phyloP scores from a whole-genome alignment of 2,888 invertebrate species.

The Ichneumoninae sp. region DNA sequence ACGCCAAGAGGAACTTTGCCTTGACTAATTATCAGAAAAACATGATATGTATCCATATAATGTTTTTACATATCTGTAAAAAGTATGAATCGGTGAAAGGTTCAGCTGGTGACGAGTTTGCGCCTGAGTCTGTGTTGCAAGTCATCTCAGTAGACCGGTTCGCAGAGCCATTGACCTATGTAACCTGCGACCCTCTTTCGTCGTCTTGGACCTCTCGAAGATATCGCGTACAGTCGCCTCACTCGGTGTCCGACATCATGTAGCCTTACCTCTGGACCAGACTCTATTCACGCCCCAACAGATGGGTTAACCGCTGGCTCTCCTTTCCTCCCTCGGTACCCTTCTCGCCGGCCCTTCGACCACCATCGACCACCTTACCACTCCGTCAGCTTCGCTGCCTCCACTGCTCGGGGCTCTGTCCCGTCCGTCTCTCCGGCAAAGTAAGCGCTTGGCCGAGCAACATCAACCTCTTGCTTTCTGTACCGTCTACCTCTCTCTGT shows the following conservation, averaged over 20 bases:
- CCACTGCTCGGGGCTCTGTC: background rate
- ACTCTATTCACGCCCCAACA: slow-evolving; percentile 79
- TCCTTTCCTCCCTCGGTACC: background rate
- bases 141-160: slow-evolving; percentile 57
- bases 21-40: background rate
- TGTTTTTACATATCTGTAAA: background rate
- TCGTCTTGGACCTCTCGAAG: slow-evolving; percentile 63
- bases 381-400: slow-evolving; percentile 14
- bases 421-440: slow-evolving; percentile 33
- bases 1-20: background rate
- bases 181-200: slow-evolving; percentile 63
- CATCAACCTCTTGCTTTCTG: slow-evolving; percentile 60
- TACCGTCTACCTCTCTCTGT: slow-evolving; percentile 23
- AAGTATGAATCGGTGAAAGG: background rate
- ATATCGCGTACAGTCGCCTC: slow-evolving; percentile 10
- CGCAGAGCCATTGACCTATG: slow-evolving; percentile 64
- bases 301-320: slow-evolving; percentile 77
- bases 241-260: slow-evolving; percentile 76
- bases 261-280: slow-evolving; percentile 72
- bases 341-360: slow-evolving; percentile 27
- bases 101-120: slow-evolving; percentile 21
- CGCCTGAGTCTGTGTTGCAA: slow-evolving; percentile 14
- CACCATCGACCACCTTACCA: slow-evolving; percentile 32
- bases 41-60: background rate
- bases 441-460: slow-evolving; percentile 58